A percentile compares a stretch with the other conserved stretches of the same genome.
Evolutionary conservation across 2,113 vertebrate genomes (phyloP).

Genomic region (Puffinus mauretanicus): DNA sequence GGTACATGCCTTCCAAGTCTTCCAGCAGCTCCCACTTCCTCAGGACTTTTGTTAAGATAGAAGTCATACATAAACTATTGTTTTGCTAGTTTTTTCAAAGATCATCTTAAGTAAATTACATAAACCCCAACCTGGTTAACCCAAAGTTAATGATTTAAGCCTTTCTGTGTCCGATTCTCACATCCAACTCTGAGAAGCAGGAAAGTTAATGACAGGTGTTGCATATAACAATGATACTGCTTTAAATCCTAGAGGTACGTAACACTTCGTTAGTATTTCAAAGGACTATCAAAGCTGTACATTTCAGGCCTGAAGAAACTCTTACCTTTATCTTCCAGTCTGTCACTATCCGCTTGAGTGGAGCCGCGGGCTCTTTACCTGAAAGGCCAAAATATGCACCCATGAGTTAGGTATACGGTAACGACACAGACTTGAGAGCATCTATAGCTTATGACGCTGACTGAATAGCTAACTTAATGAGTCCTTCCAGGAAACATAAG

Average conservation of each 20-base stretch:
- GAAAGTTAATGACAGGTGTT: not conserved
- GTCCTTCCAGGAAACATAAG: not conserved
- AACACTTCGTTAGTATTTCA: not conserved
- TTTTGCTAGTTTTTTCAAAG: not conserved
- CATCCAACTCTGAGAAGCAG: not conserved
- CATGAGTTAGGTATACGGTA: accelerated
- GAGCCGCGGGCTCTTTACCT: not conserved
- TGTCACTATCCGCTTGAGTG: not conserved
- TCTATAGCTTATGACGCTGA: not conserved
- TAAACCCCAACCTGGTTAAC: not conserved
- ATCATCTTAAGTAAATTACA: not conserved
- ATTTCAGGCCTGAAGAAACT: not conserved
- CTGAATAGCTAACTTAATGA: accelerated
- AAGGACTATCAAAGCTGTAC: not conserved
- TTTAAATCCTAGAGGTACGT: not conserved
- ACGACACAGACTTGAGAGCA: not conserved
- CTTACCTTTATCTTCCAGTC: not conserved
- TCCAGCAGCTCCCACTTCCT: not conserved
- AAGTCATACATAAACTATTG: not conserved
- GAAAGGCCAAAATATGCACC: not conserved
- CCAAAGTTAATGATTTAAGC: not conserved
- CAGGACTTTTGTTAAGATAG: not conserved
- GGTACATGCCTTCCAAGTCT: not conserved
- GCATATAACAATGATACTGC: accelerated
- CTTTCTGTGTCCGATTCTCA: not conserved